These are phyloP conservation scores for Agrotis puta DNA, from an alignment of 2,888 invertebrate genomes.

Conservation along the genomic window DNA sequence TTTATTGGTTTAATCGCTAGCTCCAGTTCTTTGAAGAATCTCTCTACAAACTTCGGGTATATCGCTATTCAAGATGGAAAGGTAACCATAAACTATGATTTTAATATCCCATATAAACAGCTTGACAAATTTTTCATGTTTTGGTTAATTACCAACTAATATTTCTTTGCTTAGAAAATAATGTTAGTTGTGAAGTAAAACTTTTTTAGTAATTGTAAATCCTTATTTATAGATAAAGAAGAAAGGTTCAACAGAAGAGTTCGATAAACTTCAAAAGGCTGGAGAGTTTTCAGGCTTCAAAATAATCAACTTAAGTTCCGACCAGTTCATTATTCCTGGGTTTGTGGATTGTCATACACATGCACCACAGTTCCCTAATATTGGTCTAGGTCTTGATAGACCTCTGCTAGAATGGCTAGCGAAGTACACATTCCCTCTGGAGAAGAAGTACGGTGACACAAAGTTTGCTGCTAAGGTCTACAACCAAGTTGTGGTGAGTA, in stretches of 20 bases:
- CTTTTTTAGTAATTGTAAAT: not conserved
- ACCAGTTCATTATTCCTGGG: constrained; percentile 96
- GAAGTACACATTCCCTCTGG: constrained; percentile 96
- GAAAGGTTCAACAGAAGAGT: constrained; percentile 74
- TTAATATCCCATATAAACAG: not conserved
- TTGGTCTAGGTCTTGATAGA: constrained; percentile 95
- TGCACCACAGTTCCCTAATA: constrained; percentile 96
- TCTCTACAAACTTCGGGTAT: constrained; percentile 87
- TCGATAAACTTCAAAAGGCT: constrained; percentile 61
- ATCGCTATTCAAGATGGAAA: constrained; percentile 91
- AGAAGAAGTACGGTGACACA: constrained; percentile 93
- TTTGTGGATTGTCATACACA: constrained; percentile 97
- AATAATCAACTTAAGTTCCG: constrained; percentile 70
- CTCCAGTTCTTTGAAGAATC: constrained; percentile 71
- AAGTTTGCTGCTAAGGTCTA: constrained; percentile 94
- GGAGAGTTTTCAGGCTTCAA: constrained; percentile 69
- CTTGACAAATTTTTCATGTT: not conserved
- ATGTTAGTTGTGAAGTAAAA: not conserved
- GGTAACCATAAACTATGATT: constrained; percentile 78
- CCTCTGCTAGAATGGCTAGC: constrained; percentile 96
- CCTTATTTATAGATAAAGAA: constrained; percentile 76
- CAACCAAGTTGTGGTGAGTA: constrained; percentile 94
- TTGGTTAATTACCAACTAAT: not conserved
- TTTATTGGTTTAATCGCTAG: constrained; percentile 80
- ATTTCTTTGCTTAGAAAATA: not conserved